Percentiles rank a stretch among this genome's conserved stretches.
phyloP scores from a whole-genome alignment of 2,888 invertebrate genomes.

The Pristionchus maxplancki region DNA sequence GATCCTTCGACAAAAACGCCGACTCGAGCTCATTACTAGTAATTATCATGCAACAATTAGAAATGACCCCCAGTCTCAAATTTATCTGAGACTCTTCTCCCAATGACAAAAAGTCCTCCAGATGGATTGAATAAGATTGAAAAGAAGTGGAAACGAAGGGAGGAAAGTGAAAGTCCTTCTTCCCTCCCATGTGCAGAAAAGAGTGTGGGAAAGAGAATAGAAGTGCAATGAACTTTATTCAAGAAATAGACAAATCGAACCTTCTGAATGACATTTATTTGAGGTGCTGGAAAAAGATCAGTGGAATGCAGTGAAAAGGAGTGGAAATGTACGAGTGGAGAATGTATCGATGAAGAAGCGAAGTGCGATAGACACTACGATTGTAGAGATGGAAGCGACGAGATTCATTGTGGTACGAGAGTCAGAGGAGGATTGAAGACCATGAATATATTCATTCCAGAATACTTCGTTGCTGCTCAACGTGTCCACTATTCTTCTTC shows the following conservation, averaged over 20 bases:
- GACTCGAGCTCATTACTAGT: neutral
- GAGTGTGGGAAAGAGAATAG: conserved; percentile 1
- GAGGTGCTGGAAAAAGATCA: conserved; percentile 74
- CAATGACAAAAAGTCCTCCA: conserved; percentile 25
- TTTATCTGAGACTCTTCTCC: conserved; percentile 49
- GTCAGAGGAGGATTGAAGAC: too few relatives aligned
- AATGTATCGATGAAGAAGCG: conserved; percentile 88
- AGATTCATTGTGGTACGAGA: conserved; percentile 68
- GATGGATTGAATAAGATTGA: conserved; percentile 18
- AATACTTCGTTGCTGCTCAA: conserved; percentile 67
- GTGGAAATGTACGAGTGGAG: conserved; percentile 79
- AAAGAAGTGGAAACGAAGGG: conserved; percentile 19
- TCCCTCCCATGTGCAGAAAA: neutral
- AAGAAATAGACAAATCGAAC: neutral
- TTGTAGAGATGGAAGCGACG: conserved; percentile 76
- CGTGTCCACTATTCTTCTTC: conserved; percentile 25
- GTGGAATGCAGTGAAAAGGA: conserved; percentile 58
- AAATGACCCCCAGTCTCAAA: conserved; percentile 9
- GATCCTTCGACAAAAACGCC: neutral
- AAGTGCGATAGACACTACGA: conserved; percentile 85
- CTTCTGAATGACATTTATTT: conserved; percentile 23
- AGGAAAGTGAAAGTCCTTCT: conserved; percentile 23
- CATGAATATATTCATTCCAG: conserved; percentile 52
- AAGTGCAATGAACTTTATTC: neutral
- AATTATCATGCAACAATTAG: conserved; percentile 27